phyloP scores from a whole-genome alignment of 2,113 vertebrate genomes.

The Mobula hypostoma region DNA sequence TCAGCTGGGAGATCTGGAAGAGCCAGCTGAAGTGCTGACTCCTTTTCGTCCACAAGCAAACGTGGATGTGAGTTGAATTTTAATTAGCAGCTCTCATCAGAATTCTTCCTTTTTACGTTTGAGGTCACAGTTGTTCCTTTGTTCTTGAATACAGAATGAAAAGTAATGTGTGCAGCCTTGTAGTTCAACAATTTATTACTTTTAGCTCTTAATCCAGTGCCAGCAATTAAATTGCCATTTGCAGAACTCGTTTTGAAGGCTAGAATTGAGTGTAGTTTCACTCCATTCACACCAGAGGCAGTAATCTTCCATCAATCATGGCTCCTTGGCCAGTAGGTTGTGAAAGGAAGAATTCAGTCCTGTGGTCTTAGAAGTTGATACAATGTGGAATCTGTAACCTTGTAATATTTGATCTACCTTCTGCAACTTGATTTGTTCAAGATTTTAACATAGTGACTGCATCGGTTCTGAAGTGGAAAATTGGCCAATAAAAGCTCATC shows the following conservation, averaged over 20 bases:
- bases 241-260: not conserved
- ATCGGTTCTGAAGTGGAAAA: not conserved
- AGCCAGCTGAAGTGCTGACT: not conserved
- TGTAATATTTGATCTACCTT: not conserved
- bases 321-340: not conserved
- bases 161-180: not conserved
- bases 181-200: not conserved
- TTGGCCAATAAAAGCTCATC: not conserved
- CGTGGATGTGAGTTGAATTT: not conserved
- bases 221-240: not conserved
- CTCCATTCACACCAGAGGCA: not conserved
- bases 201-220: not conserved
- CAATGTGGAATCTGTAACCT: not conserved
- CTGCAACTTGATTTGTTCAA: not conserved
- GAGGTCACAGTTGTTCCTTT: not conserved
- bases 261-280: not conserved
- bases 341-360: not conserved
- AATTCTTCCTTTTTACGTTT: not conserved
- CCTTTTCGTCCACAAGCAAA: not conserved
- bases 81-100: not conserved
- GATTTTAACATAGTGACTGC: not conserved
- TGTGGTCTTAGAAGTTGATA: not conserved
- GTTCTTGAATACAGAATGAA: not conserved
- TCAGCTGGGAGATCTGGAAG: not conserved
- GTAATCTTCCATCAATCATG: not conserved